These are phyloP conservation scores for Biston stratarius DNA, from an alignment of 2,888 invertebrate species.

Conservation along the genomic window DNA sequence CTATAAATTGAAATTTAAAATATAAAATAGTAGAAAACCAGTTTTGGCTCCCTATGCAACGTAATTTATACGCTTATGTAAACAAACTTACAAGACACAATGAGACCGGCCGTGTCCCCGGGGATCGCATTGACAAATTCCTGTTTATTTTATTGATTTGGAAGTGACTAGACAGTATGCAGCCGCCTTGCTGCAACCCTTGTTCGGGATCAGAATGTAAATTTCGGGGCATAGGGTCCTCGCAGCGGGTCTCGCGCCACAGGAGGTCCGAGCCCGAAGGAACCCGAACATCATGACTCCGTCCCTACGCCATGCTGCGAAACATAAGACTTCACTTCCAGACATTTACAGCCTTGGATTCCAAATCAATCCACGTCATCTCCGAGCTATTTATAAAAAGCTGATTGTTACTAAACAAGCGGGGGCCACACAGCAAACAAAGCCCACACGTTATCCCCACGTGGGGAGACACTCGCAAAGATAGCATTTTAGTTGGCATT, in stretches of 20 bases:
- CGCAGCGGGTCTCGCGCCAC: conserved; percentile 65
- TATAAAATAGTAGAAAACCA: conserved; percentile 39
- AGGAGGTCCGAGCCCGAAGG: conserved; percentile 65
- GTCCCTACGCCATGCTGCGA: conserved; percentile 80
- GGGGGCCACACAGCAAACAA: conserved; percentile 63
- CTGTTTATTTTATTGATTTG: conserved; percentile 67
- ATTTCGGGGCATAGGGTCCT: conserved; percentile 68
- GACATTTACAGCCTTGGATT: conserved; percentile 65
- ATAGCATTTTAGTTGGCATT: conserved; percentile 47
- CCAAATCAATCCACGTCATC: conserved; percentile 76
- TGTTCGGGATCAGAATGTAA: conserved; percentile 74
- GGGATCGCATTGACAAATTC: conserved; percentile 63
- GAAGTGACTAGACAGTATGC: conserved; percentile 65
- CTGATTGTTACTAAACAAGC: conserved; percentile 61
- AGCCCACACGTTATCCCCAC: conserved; percentile 50
- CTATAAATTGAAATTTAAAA: conserved; percentile 17
- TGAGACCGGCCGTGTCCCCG: conserved; percentile 50
- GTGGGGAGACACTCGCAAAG: conserved; percentile 50
- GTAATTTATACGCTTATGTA: conserved; percentile 55
- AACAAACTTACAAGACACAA: conserved; percentile 60
- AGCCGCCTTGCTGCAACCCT: conserved; percentile 58
- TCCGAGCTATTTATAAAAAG: conserved; percentile 62
- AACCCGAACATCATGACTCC: conserved; percentile 61
- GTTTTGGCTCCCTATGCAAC: conserved; percentile 45
- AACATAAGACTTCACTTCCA: conserved; percentile 82